phyloP scores from a whole-genome alignment of 2,797 vertebrate species.

The Neosalanx taihuensis region DNA sequence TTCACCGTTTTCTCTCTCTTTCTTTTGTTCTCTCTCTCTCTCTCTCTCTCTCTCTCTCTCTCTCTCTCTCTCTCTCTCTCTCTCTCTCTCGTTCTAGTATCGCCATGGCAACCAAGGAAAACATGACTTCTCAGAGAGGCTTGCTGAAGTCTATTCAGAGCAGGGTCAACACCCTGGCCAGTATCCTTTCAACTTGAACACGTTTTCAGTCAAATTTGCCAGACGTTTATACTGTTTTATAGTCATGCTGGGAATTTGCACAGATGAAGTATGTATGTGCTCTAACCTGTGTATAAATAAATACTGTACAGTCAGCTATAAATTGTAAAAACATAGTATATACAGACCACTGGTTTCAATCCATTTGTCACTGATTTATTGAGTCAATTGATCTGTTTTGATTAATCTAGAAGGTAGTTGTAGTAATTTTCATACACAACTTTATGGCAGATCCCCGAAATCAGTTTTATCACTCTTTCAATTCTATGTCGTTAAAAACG shows the following conservation, averaged over 20 bases:
- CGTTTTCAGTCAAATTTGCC: too few species aligned
- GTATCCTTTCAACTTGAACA: slow-evolving; percentile 83
- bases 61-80: too few species aligned
- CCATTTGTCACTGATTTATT: not conserved
- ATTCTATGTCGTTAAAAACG: not conserved
- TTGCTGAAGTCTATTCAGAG: slow-evolving; percentile 96
- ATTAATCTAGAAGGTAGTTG: not conserved
- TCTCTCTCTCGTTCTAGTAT: slow-evolving; percentile 77
- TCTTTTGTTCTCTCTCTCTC: too few species aligned
- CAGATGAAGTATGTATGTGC: too few species aligned
- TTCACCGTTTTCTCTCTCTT: slow-evolving; percentile 6
- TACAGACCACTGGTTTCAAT: not conserved
- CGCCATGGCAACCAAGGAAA: slow-evolving; percentile 99
- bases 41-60: too few species aligned
- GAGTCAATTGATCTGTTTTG: not conserved
- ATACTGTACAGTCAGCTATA: too few species aligned
- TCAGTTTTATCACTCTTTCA: not conserved
- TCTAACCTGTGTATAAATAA: too few species aligned
- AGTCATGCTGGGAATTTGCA: too few species aligned
- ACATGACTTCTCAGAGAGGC: slow-evolving; percentile 96
- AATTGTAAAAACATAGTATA: not conserved
- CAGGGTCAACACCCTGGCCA: slow-evolving; percentile 97
- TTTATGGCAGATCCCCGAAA: not conserved
- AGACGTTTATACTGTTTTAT: too few species aligned
- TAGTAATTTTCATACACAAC: not conserved